phyloP scores from a whole-genome alignment of 2,113 vertebrate genomes.

The Nematolebias whitei region DNA sequence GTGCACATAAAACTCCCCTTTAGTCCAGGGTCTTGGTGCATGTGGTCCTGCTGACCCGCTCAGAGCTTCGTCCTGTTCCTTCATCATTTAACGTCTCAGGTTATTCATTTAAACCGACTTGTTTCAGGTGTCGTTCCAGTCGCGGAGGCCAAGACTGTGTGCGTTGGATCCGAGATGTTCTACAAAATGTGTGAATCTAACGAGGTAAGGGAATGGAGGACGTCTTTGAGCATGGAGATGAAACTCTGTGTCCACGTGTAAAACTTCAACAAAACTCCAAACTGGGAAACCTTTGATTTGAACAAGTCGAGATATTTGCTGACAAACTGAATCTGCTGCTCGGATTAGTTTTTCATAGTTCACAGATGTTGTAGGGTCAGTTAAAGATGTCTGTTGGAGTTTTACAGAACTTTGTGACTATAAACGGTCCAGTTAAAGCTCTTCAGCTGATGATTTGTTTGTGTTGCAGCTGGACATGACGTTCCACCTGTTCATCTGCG shows the following conservation, averaged over 20 bases:
- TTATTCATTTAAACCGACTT: neutral
- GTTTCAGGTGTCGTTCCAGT: slow-evolving; percentile 91
- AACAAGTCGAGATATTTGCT: neutral
- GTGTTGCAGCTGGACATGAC: slow-evolving; percentile 93
- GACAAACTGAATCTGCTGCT: neutral
- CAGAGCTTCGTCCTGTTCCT: neutral
- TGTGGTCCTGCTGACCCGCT: neutral
- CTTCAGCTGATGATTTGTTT: slow-evolving; percentile 22
- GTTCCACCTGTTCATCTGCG: slow-evolving; percentile 97
- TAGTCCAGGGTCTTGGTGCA: neutral
- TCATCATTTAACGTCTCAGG: neutral
- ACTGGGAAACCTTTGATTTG: too few species aligned
- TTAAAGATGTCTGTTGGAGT: neutral
- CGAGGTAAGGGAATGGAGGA: slow-evolving; percentile 87
- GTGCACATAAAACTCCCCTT: too few species aligned
- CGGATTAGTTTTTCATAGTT: neutral
- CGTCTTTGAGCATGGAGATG: too few species aligned
- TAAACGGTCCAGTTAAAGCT: neutral
- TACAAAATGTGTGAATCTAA: slow-evolving; percentile 94
- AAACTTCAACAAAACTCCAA: too few species aligned
- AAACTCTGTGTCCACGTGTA: neutral
- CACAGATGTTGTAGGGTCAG: neutral
- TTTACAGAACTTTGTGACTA: too few species aligned
- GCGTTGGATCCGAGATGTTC: slow-evolving; percentile 91
- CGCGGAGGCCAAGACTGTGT: slow-evolving; percentile 91